Evolutionary conservation across 2,888 invertebrate genomes (phyloP).

Genomic region (Pantelozetes paolii): DNA sequence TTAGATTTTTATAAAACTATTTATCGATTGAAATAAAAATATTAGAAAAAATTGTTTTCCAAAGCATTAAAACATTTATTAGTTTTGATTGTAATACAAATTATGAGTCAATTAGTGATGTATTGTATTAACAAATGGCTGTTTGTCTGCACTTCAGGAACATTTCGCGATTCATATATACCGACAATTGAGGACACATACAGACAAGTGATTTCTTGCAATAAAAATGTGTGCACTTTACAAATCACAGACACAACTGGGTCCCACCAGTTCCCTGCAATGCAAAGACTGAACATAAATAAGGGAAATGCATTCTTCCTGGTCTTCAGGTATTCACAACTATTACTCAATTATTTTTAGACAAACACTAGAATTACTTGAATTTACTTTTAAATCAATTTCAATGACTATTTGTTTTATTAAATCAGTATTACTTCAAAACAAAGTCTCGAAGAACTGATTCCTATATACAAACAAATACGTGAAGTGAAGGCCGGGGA

Average conservation of each 20-base stretch:
- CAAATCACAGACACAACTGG: constrained; percentile 99
- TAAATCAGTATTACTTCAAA: constrained; percentile 81
- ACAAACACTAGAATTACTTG: too few relatives aligned
- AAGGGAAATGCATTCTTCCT: constrained; percentile 99
- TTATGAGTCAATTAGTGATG: too few relatives aligned
- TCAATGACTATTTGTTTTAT: neutral
- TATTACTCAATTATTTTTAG: too few relatives aligned
- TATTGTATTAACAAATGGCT: too few relatives aligned
- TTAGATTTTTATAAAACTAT: too few relatives aligned
- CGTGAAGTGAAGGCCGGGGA: constrained; percentile 66
- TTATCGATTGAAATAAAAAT: too few relatives aligned
- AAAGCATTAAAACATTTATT: too few relatives aligned
- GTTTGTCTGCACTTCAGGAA: constrained; percentile 62
- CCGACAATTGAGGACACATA: constrained; percentile 99
- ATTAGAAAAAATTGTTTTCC: too few relatives aligned
- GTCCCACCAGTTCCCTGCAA: constrained; percentile 99
- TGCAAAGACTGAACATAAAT: constrained; percentile 96
- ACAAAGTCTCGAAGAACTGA: constrained; percentile 88
- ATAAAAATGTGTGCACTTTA: constrained; percentile 98
- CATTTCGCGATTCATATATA: constrained; percentile 96
- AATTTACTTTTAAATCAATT: too few relatives aligned
- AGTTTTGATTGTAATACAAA: too few relatives aligned
- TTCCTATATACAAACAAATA: constrained; percentile 89
- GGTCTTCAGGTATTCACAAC: constrained; percentile 58
- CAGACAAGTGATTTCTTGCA: constrained; percentile 96